Evolutionary conservation across 2,888 invertebrate genomes (phyloP).

Genomic region (Lasioglossum pauxillum): DNA sequence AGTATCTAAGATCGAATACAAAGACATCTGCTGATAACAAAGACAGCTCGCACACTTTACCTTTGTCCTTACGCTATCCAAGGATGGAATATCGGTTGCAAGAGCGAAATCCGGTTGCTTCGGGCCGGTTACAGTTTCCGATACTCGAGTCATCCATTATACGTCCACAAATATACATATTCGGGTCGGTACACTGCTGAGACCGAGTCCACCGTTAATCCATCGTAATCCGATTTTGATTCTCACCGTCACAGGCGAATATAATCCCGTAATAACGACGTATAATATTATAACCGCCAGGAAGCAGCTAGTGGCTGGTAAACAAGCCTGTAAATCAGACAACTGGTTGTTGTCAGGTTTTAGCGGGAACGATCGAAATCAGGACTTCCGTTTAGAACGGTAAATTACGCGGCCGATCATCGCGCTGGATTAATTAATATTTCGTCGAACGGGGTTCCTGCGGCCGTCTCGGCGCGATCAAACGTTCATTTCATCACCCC

Average conservation of each 20-base stretch:
- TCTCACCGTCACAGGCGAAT: conserved; percentile 22
- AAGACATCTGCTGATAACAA: neutral
- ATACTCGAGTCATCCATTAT: conserved; percentile 39
- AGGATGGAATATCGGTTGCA: neutral
- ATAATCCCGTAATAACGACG: conserved; percentile 21
- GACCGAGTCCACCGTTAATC: conserved; percentile 32
- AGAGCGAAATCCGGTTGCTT: neutral
- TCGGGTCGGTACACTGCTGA: neutral
- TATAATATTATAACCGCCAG: conserved; percentile 24
- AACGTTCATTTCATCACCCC: neutral
- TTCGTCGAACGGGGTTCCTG: neutral
- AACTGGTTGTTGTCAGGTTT: neutral
- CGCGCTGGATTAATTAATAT: conserved; percentile 18
- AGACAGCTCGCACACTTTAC: neutral
- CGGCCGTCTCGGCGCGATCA: neutral
- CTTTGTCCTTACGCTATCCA: conserved; percentile 17
- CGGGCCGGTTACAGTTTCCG: neutral
- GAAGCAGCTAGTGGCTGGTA: conserved; percentile 20
- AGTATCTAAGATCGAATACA: neutral
- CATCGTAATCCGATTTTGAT: conserved; percentile 52
- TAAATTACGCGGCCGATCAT: neutral
- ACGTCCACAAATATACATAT: conserved; percentile 21
- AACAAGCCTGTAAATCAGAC: conserved; percentile 38
- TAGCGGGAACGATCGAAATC: conserved; percentile 8
- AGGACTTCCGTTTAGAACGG: neutral